phyloP scores from a whole-genome alignment of 2,888 invertebrate genomes.

The Cephonodes hylas region DNA sequence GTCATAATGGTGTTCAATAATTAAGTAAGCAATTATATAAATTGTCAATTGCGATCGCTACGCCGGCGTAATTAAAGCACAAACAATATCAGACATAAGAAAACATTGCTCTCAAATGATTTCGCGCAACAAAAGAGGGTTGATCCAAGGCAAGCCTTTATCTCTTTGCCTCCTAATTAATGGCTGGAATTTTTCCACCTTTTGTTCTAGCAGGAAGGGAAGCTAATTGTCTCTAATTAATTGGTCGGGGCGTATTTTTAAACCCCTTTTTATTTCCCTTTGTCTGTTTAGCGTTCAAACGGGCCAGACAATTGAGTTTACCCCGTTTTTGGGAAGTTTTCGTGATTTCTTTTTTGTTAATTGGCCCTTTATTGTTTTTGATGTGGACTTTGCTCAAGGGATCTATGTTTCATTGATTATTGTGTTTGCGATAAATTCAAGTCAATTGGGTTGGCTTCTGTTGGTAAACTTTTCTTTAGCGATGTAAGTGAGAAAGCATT shows the following conservation, averaged over 20 bases:
- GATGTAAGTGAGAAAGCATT: too few relatives aligned
- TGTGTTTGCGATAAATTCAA: not conserved
- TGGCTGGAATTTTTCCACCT: slow-evolving; percentile 77
- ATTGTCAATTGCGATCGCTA: not conserved
- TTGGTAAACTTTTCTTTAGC: too few relatives aligned
- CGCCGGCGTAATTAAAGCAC: not conserved
- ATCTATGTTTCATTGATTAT: slow-evolving; percentile 24
- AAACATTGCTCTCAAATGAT: slow-evolving; percentile 8
- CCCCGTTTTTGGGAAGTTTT: slow-evolving; percentile 45
- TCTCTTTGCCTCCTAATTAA: slow-evolving; percentile 64
- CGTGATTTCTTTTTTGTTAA: slow-evolving; percentile 33
- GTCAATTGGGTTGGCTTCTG: too few relatives aligned
- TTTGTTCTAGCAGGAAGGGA: slow-evolving; percentile 72
- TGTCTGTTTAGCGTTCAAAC: slow-evolving; percentile 52
- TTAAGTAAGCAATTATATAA: too few relatives aligned
- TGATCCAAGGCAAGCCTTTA: slow-evolving; percentile 1
- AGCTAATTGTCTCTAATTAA: slow-evolving; percentile 79
- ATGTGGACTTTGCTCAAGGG: slow-evolving; percentile 30
- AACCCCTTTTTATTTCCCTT: slow-evolving; percentile 61
- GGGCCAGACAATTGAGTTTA: slow-evolving; percentile 47
- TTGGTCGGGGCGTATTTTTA: slow-evolving; percentile 72
- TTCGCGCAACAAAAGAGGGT: slow-evolving; percentile 9
- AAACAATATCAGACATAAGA: not conserved
- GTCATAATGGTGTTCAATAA: too few relatives aligned
- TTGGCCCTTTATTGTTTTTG: slow-evolving; percentile 50